These are phyloP conservation scores for Popillia japonica DNA, from an alignment of 1,140 invertebrate species.

Conservation along the genomic window DNA sequence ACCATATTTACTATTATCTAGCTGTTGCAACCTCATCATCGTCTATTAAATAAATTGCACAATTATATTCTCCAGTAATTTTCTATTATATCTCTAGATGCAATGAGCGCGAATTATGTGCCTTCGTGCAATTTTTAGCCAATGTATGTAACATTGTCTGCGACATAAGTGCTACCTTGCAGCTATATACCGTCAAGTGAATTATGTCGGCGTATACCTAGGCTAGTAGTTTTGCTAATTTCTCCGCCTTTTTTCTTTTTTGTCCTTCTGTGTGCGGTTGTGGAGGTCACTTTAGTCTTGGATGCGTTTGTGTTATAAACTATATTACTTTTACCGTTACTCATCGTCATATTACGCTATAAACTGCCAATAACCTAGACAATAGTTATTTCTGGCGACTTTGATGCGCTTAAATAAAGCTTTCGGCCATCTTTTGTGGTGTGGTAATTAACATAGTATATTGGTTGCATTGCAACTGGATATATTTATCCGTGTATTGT, in stretches of 20 bases:
- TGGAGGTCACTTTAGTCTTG: background rate
- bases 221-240: constrained; percentile 6
- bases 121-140: background rate
- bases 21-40: background rate
- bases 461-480: no score
- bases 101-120: background rate
- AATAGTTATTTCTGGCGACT: background rate
- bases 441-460: no score
- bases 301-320: background rate
- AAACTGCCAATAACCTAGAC: background rate
- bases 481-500: no score
- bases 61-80: background rate
- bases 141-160: background rate
- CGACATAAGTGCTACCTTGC: background rate
- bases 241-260: background rate
- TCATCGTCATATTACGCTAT: background rate
- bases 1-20: background rate
- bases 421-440: background rate
- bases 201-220: background rate
- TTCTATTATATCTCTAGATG: background rate
- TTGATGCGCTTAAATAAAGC: constrained; percentile 4
- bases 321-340: background rate
- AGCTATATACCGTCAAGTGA: background rate
- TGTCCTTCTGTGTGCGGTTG: background rate
- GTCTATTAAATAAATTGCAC: background rate